These are phyloP conservation scores for Nibea albiflora DNA, from an alignment of 2,113 vertebrate genomes.

Conservation along the genomic window DNA sequence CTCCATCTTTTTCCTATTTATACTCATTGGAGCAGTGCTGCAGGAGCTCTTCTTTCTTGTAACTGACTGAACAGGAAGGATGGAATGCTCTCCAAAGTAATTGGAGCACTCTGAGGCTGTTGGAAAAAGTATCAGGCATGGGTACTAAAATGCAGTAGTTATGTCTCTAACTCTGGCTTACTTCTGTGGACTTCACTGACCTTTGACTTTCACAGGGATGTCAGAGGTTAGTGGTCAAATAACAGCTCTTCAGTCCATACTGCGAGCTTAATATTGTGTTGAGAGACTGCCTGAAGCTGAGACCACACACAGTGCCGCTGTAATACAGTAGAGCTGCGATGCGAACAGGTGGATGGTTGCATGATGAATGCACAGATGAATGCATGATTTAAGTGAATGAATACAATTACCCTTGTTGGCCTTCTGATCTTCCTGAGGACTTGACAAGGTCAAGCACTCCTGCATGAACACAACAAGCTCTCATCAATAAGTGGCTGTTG, in stretches of 20 bases:
- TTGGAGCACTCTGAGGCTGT: conserved; percentile 7
- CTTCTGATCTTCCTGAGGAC: background rate
- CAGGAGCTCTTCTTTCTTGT: conserved; percentile 10
- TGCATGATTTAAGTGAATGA: conserved; percentile 23
- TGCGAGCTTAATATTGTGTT: background rate
- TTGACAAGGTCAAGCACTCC: conserved; percentile 42
- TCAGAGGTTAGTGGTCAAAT: conserved; percentile 3
- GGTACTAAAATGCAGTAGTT: conserved; percentile 10
- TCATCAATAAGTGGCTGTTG: conserved; percentile 41
- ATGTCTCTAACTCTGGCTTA: background rate
- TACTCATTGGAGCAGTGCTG: background rate
- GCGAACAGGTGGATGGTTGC: conserved; percentile 28
- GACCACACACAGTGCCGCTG: background rate
- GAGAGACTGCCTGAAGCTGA: background rate
- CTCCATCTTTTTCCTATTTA: conserved; percentile 15
- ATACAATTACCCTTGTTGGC: conserved; percentile 11
- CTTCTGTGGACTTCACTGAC: background rate
- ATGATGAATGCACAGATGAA: conserved; percentile 36
- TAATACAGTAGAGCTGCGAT: conserved; percentile 1
- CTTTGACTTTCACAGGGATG: background rate
- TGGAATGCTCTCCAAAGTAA: conserved; percentile 21
- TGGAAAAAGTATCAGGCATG: conserved; percentile 9
- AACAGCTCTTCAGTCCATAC: background rate
- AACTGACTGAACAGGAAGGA: conserved; percentile 16
- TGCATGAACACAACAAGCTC: conserved; percentile 31